Base-by-base conservation (phyloP, 2,113 vertebrate genomes). In the Apteryx owenii region DNA sequence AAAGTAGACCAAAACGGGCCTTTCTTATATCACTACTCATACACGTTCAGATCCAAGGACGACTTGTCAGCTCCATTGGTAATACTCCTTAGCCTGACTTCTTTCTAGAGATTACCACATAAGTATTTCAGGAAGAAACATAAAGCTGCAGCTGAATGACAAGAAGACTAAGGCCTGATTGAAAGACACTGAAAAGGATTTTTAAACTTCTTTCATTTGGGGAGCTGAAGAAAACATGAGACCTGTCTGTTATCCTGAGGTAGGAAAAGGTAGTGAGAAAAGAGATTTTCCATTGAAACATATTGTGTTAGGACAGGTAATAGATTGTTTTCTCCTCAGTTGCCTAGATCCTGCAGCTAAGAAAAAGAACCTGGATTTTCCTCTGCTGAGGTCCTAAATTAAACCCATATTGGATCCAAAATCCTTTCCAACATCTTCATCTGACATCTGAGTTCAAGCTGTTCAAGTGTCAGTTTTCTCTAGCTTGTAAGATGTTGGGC, bases 241-340 rank as follows among this genome's bases (percentile, higher is more conserved):
- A 77, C 20, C 26, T 86, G 21, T 44, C 75, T 62, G 33, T 86
- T 87, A 90, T 65, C 36, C 70, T 51, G 51, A 68, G 46, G 31
- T 90, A 65, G 46, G n/a, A 86, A 94, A 93, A 60, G 10, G 33
- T 40, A 85, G 71, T 15, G 78, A 86, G 44, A 77, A 87, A 78
- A 90, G 83, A 70, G 25, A 33, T 88, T 12, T 62, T 89, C 46
- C 18, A 33, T 12, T 89, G 93, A 89, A 97, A 81, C 22, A n/a
- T 51, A 64, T 11, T 76, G 58, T 84, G 33, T 65, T 85, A 89
- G 70, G 33, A 58, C 48, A 92, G 70, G 40, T 69, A 91, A 94
- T 89, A 96, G 31, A 78, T 87, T 61, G 82, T 93, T 95, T 92
- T 92, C 38, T 85, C 29, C 25, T 85, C 70, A 58, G 68, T 46